Conservation (phyloP, 2,888 invertebrate species). For the Nezara viridula region DNA sequence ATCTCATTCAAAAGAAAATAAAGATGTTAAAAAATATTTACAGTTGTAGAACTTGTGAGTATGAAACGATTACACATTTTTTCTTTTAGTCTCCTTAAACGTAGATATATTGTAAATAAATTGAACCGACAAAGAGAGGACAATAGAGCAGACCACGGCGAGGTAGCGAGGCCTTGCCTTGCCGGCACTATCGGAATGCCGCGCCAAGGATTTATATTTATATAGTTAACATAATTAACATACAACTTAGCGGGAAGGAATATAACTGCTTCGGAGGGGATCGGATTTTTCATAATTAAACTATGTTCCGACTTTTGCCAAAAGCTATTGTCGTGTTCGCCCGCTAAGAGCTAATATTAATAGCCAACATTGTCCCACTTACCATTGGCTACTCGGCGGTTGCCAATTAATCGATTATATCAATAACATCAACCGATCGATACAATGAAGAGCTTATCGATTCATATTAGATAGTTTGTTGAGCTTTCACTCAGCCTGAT, state of each 20-base stretch:
- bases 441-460: background rate
- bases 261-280: background rate
- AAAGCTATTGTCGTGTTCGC: background rate
- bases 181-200: background rate
- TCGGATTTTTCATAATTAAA: background rate
- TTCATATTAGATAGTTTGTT: background rate
- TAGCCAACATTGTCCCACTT: background rate
- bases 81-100: no score
- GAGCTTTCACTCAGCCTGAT: no score
- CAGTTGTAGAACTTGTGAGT: no score
- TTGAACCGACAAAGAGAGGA: no score
- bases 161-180: background rate
- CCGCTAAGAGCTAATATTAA: background rate
- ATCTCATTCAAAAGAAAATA: no score
- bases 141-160: background rate
- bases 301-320: background rate
- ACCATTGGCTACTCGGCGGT: background rate
- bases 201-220: conserved; percentile 1
- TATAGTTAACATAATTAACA: background rate
- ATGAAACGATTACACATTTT: no score
- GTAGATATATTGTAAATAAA: no score
- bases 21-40: no score
- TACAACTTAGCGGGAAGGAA: background rate
- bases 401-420: background rate
- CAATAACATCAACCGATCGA: background rate